Base-by-base conservation (phyloP, 1,140 invertebrate species). In the Platyscapa corneri region DNA sequence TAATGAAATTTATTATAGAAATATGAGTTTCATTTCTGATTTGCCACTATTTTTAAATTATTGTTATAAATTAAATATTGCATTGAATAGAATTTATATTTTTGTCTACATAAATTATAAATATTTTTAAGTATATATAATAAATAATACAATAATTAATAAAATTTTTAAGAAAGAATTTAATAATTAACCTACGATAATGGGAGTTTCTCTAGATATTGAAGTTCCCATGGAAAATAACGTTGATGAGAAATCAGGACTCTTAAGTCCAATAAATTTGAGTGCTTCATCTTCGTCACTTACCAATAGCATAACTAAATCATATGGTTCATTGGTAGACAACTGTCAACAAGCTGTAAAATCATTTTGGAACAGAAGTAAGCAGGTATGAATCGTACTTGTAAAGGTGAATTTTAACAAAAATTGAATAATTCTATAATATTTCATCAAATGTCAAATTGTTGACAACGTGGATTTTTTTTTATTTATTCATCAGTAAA, bases 351-450 rank as follows among this genome's bases (percentile, higher is more conserved):
- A 91, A 82, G 85, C 86, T 39, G 86, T 93, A 42, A 90, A 88
- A 34, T 90, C 90, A 10, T 87, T 93, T 64, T 93, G 92, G 92
- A 91, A 88, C 82, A 88, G 89, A 82, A 92, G 89, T 67, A 91
- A 87, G 86, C 90, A 93, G 91, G 92, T 92, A 92, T 37, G 72
- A 64, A 42, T 42, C 12, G 37, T n/a, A 42, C 23, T 42, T 60
- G 10, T 27, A 0, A 2, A 60, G 27, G 23, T 3, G 20, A 53
- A 53, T 53, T 7, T 2, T 1, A 53, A 53, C 16, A 53, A 53
- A 53, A 16, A 53, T 18, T 12, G 3, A 53, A 16, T 53, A 53
- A 7, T 46, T 53, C 16, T 18, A 18, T 53, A 12, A 53, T 3
- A 53, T 53, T 53, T 16, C 6, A 53, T n/a, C n/a, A n/a, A n/a